These are phyloP conservation scores for Crocodylus rhombifer DNA, from an alignment of 2,797 vertebrate genomes.

Conservation along the genomic window DNA sequence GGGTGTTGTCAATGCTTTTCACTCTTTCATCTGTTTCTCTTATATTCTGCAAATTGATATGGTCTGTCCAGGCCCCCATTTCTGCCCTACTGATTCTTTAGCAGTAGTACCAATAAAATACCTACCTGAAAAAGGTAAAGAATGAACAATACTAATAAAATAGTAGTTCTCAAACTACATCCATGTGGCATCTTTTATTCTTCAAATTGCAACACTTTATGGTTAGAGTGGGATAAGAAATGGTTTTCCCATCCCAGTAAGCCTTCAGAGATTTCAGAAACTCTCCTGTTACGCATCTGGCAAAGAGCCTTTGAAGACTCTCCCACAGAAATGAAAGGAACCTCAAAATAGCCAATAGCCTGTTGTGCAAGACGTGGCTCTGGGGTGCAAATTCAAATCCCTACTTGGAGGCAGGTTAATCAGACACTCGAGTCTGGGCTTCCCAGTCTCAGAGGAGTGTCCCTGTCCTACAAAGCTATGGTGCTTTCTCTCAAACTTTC, in stretches of 20 bases:
- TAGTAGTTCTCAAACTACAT: not conserved
- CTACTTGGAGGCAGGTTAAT: not conserved
- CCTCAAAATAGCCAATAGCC: not conserved
- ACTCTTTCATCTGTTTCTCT: not conserved
- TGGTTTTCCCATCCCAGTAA: not conserved
- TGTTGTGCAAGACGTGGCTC: not conserved
- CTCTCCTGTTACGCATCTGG: not conserved
- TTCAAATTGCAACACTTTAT: not conserved
- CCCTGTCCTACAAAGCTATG: too few species aligned
- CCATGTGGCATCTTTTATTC: not conserved
- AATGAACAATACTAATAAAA: not conserved
- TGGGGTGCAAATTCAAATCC: not conserved
- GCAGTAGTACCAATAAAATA: not conserved
- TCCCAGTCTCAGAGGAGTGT: not conserved
- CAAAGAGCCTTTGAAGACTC: too few species aligned
- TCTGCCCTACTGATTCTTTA: not conserved
- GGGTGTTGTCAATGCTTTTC: not conserved
- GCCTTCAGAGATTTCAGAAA: not conserved
- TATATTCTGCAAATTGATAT: not conserved
- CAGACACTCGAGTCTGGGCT: slow-evolving; percentile 13
- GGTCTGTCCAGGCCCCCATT: not conserved
- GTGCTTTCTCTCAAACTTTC: too few species aligned
- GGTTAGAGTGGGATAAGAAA: not conserved
- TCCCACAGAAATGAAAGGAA: too few species aligned
- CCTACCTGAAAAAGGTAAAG: not conserved